These are phyloP conservation scores for Barbus barbus DNA, from an alignment of 2,113 vertebrate species.

Conservation along the genomic window DNA sequence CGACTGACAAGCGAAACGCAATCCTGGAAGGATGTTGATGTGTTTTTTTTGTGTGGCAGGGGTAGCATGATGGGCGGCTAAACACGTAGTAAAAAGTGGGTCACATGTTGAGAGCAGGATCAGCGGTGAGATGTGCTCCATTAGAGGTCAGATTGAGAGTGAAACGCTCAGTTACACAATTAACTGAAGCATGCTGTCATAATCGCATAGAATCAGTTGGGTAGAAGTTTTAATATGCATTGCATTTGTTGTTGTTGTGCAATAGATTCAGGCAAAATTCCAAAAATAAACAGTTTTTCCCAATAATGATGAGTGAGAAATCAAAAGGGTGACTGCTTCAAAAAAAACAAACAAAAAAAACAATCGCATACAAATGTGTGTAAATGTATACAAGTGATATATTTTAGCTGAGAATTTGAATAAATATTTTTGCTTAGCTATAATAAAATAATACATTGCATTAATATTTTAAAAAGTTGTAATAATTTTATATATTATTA, in stretches of 20 bases:
- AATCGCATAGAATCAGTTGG: background rate
- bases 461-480: too few relatives aligned
- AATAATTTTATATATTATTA: too few relatives aligned
- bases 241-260: background rate
- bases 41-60: background rate
- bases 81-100: background rate
- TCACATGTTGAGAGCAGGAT: conserved; percentile 3
- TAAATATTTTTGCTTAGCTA: too few relatives aligned
- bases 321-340: too few relatives aligned
- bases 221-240: background rate
- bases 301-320: too few relatives aligned
- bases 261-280: background rate
- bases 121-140: background rate
- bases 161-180: background rate
- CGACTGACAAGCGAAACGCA: conserved; percentile 6
- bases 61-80: background rate
- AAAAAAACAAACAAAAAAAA: too few relatives aligned
- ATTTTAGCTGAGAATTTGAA: too few relatives aligned
- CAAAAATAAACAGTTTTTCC: background rate
- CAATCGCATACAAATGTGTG: too few relatives aligned
- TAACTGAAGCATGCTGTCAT: background rate
- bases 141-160: background rate
- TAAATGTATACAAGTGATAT: too few relatives aligned
- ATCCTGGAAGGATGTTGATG: conserved; percentile 11
- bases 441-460: too few relatives aligned